phyloP scores from a whole-genome alignment of 2,888 invertebrate genomes.

The Trisateles emortualis region DNA sequence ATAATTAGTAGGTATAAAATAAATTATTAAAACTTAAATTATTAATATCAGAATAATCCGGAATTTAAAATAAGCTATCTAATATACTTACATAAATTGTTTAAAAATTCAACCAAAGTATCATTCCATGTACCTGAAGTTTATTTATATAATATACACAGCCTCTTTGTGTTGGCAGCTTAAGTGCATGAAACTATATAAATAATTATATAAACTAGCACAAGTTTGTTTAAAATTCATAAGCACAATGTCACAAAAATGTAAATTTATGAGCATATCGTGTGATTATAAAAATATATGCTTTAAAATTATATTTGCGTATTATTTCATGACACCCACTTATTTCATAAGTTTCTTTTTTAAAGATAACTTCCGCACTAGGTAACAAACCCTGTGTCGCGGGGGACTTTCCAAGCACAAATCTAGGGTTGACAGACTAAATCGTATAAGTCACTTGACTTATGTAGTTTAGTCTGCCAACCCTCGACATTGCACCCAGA shows the following conservation, averaged over 20 bases:
- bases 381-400: no score
- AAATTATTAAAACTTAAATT: slow-evolving; percentile 9
- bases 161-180: slow-evolving; percentile 38
- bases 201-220: slow-evolving; percentile 25
- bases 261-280: slow-evolving; percentile 48
- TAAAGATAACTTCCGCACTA: no score
- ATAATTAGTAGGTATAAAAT: background rate
- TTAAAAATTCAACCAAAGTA: slow-evolving; percentile 64
- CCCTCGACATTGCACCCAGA: no score
- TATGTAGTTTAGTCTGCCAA: no score
- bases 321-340: slow-evolving; percentile 4
- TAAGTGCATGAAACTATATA: slow-evolving; percentile 28
- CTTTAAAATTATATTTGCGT: slow-evolving; percentile 27
- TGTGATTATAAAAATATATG: slow-evolving; percentile 50
- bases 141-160: slow-evolving; percentile 31
- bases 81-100: slow-evolving; percentile 30
- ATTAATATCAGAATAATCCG: slow-evolving; percentile 6
- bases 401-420: no score
- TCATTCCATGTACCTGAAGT: slow-evolving; percentile 64
- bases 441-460: no score
- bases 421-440: no score
- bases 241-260: slow-evolving; percentile 47
- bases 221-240: slow-evolving; percentile 41
- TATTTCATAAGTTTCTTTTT: no score
- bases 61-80: slow-evolving; percentile 31